A percentile compares a stretch with the other conserved stretches of the same genome.
Evolutionary conservation across 2,797 vertebrate species (phyloP).

Genomic region (Melopsittacus undulatus): DNA sequence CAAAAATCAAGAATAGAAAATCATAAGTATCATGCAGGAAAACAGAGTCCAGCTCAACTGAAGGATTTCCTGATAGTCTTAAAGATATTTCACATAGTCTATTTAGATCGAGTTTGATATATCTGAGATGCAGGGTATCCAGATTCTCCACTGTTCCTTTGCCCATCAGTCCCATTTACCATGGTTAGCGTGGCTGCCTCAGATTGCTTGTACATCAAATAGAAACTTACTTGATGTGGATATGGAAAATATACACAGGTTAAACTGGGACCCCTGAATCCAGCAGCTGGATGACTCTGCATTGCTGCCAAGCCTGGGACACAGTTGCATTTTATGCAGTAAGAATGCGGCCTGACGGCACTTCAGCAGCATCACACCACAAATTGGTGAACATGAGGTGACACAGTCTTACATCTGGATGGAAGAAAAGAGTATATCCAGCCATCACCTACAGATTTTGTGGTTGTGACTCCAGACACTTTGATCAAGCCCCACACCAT

Average conservation of each 20-base stretch:
- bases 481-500: not conserved
- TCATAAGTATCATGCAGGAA: not conserved
- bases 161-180: not conserved
- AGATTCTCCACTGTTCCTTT: not conserved
- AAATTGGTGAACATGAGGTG: not conserved
- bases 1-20: not conserved
- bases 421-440: not conserved
- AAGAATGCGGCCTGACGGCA: not conserved
- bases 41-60: not conserved
- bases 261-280: not conserved
- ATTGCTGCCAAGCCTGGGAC: not conserved
- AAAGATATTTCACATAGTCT: not conserved
- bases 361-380: not conserved
- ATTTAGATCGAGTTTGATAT: not conserved
- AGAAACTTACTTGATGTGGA: not conserved
- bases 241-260: not conserved
- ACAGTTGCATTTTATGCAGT: not conserved
- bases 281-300: not conserved
- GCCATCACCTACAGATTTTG: not conserved
- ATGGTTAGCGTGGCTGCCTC: not conserved
- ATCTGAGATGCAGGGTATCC: not conserved
- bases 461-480: not conserved
- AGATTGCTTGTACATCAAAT: rapidly evolving
- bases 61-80: not conserved
- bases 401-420: rapidly evolving